These are phyloP conservation scores for Yasuhikotakia modesta DNA, from an alignment of 2,797 vertebrate genomes.

Conservation along the genomic window DNA sequence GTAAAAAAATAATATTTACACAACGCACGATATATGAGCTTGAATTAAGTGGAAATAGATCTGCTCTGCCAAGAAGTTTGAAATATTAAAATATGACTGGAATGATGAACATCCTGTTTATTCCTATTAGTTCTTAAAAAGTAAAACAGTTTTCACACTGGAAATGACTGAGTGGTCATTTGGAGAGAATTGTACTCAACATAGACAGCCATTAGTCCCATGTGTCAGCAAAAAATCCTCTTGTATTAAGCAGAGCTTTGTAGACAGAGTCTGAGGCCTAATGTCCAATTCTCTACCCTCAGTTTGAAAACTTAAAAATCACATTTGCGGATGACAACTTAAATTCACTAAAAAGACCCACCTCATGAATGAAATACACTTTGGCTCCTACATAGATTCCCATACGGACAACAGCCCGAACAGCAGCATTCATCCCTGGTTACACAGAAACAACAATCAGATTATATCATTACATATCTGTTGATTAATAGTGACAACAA, in stretches of 20 bases:
- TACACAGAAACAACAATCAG: constrained; percentile 17
- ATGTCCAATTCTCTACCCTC: too few species aligned
- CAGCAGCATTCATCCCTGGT: constrained; percentile 97
- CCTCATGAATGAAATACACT: constrained; percentile 97
- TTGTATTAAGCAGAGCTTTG: not conserved
- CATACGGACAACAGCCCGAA: constrained; percentile 96
- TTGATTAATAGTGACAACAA: too few species aligned
- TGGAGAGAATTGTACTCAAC: not conserved
- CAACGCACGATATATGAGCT: not conserved
- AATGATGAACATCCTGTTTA: not conserved
- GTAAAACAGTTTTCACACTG: not conserved
- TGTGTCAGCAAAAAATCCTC: not conserved
- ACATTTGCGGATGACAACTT: too few species aligned
- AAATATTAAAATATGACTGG: not conserved
- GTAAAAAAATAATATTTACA: not conserved
- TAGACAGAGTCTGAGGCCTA: too few species aligned
- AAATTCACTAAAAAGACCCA: constrained; percentile 58
- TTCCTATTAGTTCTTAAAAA: not conserved
- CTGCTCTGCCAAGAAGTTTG: constrained; percentile 2
- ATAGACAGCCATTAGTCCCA: not conserved
- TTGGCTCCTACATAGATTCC: constrained; percentile 96
- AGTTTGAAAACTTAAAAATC: too few species aligned
- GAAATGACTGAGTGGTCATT: not conserved
- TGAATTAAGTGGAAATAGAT: not conserved
- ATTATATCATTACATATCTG: not conserved